Conservation (phyloP, 2,113 vertebrate species). For the Ceratotherium simum region DNA sequence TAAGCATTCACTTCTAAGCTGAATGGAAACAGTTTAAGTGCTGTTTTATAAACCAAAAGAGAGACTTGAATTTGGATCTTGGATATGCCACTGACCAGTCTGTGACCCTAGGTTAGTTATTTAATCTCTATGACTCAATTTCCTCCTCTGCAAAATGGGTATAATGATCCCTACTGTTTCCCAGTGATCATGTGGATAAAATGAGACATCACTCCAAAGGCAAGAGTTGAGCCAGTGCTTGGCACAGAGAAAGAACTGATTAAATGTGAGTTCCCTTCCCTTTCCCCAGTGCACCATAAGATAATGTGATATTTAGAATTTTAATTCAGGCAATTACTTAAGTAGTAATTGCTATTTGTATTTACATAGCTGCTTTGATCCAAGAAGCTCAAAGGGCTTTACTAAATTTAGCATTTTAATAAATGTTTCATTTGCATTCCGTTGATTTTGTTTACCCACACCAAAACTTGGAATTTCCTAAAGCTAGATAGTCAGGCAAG, state of each 20-base stretch:
- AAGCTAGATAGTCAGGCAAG: not conserved
- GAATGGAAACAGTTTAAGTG: not conserved
- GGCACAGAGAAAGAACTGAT: constrained; percentile 11
- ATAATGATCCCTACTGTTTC: not conserved
- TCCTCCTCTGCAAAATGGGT: constrained; percentile 67
- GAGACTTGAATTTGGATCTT: not conserved
- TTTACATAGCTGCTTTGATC: constrained; percentile 82
- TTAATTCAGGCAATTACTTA: constrained; percentile 82
- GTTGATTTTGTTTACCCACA: constrained; percentile 78
- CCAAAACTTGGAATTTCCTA: constrained; percentile 73
- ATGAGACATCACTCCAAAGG: not conserved
- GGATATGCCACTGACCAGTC: not conserved
- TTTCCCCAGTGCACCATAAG: constrained; percentile 58
- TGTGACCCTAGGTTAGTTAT: not conserved
- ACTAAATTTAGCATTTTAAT: constrained; percentile 81
- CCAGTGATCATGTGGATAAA: not conserved
- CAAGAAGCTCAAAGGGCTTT: constrained; percentile 77
- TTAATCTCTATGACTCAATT: not conserved
- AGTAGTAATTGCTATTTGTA: constrained; percentile 81
- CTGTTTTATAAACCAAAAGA: not conserved
- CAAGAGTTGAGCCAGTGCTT: not conserved
- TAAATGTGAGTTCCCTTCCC: not conserved
- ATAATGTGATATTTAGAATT: constrained; percentile 73
- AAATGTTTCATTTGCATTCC: constrained; percentile 77
- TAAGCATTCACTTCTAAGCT: not conserved